These are phyloP conservation scores for Gymnocephalus cernua DNA, from an alignment of 2,113 vertebrate species.

Conservation along the genomic window DNA sequence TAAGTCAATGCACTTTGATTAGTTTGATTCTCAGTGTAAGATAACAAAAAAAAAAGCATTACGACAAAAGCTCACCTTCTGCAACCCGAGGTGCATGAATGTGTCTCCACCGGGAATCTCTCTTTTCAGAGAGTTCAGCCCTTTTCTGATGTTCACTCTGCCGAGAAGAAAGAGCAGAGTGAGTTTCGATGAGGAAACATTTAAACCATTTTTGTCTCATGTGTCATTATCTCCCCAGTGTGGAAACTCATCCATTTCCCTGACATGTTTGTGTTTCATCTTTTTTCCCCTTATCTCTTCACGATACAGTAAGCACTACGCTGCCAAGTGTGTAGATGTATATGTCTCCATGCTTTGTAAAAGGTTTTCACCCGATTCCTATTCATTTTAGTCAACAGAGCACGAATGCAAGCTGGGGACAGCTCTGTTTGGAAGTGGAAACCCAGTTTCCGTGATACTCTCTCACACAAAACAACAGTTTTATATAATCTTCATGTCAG, in stretches of 20 bases:
- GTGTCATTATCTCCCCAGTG: not conserved
- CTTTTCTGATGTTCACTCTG: constrained; percentile 88
- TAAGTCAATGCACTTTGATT: not conserved
- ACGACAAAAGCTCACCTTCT: constrained; percentile 60
- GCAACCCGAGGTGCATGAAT: constrained; percentile 90
- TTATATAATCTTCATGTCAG: not conserved
- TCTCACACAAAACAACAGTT: not conserved
- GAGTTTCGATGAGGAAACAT: not conserved
- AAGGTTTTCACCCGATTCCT: not conserved
- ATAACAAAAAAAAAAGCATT: not conserved
- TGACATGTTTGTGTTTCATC: not conserved
- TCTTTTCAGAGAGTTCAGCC: constrained; percentile 83
- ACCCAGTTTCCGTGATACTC: not conserved
- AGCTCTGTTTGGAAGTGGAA: not conserved
- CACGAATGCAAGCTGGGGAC: not conserved
- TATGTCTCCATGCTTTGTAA: not conserved
- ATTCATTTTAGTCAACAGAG: not conserved
- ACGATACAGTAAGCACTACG: not conserved
- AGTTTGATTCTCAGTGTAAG: not conserved
- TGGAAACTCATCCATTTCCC: not conserved
- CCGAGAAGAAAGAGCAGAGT: not conserved
- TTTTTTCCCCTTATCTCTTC: not conserved
- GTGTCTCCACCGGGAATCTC: constrained; percentile 90
- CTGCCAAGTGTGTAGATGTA: not conserved
- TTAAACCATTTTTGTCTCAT: not conserved